Base-by-base conservation (phyloP, 2,888 invertebrate species). In the Ashinkailepas kermadecensis region DNA sequence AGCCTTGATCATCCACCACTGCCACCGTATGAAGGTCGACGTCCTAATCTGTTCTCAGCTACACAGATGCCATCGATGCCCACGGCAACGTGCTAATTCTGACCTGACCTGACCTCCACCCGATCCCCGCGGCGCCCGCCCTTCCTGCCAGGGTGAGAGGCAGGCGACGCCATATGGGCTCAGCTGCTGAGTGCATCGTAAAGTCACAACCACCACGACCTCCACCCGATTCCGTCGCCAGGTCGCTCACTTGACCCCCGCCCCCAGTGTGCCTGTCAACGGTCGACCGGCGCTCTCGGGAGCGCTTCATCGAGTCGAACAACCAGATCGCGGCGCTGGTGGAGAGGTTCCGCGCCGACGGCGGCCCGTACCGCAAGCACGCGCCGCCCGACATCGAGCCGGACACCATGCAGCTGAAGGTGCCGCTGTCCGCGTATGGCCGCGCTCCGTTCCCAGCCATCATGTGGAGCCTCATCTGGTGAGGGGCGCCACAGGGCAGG, bases 251-350 rank as follows among this genome's bases (percentile, higher is more conserved):
- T 39, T 39, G 39, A 39, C 39, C 39, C 39, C 39, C 39, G 2
- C 39, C 39, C 39, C 39, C 86, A 93, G 93, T 94, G 81, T 93
- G 93, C 85, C 87, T 94, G 80, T 92, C 93, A 4, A 93, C 94
- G 0, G 92, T 94, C 11, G 93, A 94, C 87, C 89, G 93, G 21
- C 89, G 93, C 80, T 96, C 96, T 0, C 91, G 96, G 21, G 97
- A 97, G 86, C 91, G 96, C 56, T 97, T 98, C 86, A 90, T 95
- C 78, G 96, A 97, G 86, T 97, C 97, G 0, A 96, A 95, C 86
- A 94, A 95, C 85, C 96, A 96, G 88, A 97, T 97, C 85, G 93
- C 95, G 7, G 94, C 95, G 0, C 88, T 97, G 23, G 96, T 97
- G 0, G 96, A 96, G 85, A 94, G 96, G 86, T 97, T 96, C 87